These are phyloP conservation scores for Helleia helle DNA, from an alignment of 2,888 invertebrate genomes.

Conservation along the genomic window DNA sequence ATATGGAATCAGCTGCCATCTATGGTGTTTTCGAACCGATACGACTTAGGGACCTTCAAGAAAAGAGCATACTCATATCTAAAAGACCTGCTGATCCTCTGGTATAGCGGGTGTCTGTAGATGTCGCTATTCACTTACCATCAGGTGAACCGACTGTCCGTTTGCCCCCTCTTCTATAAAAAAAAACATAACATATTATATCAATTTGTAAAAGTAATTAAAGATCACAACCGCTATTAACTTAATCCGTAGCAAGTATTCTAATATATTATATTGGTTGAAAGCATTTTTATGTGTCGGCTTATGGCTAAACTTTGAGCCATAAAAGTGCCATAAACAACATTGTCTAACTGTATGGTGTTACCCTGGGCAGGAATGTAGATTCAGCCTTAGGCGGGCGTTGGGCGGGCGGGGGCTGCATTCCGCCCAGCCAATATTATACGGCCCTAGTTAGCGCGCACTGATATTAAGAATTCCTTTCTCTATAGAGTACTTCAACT, in stretches of 20 bases:
- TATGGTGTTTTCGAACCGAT: no score
- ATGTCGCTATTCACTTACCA: no score
- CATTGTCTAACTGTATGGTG: conserved; percentile 4
- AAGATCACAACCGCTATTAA: no score
- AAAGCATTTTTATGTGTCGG: conserved; percentile 6
- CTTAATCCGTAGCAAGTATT: not conserved
- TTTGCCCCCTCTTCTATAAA: no score
- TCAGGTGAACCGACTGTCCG: no score
- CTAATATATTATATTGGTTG: conserved; percentile 1
- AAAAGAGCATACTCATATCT: no score
- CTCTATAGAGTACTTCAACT: conserved; percentile 33
- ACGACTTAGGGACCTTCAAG: no score
- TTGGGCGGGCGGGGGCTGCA: conserved; percentile 19
- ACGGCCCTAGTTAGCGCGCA: conserved; percentile 70
- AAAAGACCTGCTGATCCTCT: no score
- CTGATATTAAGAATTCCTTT: conserved; percentile 72
- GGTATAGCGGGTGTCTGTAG: no score
- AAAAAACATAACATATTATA: no score
- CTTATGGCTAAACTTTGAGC: conserved; percentile 4
- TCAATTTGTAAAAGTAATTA: no score
- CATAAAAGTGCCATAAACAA: conserved; percentile 6
- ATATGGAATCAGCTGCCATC: no score
- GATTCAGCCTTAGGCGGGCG: conserved; percentile 4
- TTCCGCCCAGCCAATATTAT: conserved; percentile 57
- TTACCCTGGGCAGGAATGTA: conserved; percentile 15